phyloP scores from a whole-genome alignment of 2,888 invertebrate genomes.

The Cryptops parisi region DNA sequence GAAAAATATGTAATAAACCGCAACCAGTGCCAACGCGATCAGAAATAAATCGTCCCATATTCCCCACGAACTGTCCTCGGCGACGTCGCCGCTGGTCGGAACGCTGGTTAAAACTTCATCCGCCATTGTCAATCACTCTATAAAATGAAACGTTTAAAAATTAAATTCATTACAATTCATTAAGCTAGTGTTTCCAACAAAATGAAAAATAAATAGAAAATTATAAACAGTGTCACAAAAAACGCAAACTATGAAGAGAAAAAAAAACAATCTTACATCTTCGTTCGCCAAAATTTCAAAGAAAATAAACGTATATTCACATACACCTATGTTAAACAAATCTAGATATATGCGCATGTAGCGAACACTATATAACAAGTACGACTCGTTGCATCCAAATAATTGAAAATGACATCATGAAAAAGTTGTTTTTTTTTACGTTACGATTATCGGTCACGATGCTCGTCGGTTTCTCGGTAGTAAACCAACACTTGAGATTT shows the following conservation, averaged over 20 bases:
- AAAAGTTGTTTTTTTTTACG: not conserved
- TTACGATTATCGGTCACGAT: not conserved
- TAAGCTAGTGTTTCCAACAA: too few species aligned
- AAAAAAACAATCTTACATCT: too few species aligned
- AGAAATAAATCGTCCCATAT: slow-evolving; percentile 9
- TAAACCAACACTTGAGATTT: too few species aligned
- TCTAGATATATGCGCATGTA: too few species aligned
- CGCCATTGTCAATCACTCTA: slow-evolving; percentile 5
- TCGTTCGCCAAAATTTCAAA: too few species aligned
- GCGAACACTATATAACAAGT: too few species aligned
- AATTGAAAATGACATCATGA: too few species aligned
- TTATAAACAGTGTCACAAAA: not conserved
- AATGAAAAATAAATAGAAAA: not conserved
- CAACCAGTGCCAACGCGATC: not conserved
- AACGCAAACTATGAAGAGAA: too few species aligned
- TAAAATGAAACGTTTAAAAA: not conserved
- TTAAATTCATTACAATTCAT: not conserved
- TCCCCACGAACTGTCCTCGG: not conserved
- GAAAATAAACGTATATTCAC: too few species aligned
- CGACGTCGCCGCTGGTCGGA: not conserved
- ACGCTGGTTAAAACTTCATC: not conserved
- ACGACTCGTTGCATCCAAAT: too few species aligned
- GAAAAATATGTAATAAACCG: slow-evolving; percentile 5
- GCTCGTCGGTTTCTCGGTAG: too few species aligned
- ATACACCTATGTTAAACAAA: too few species aligned